Percentiles rank a stretch among this genome's conserved stretches.
Conservation (phyloP, 2,888 invertebrate species). For the Cheilosia impressa region DNA sequence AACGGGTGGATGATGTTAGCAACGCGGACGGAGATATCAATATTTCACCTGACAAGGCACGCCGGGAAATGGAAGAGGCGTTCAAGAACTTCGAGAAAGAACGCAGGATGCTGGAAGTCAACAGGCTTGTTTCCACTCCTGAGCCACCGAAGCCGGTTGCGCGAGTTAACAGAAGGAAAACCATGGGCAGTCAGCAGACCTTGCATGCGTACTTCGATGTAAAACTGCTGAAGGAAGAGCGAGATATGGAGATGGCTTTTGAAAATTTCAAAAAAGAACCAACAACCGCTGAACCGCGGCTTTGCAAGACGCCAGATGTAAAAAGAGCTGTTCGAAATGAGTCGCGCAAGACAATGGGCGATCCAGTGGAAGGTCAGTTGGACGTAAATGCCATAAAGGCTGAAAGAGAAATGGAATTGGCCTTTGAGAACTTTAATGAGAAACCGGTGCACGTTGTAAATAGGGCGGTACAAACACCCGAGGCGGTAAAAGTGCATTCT, state of each 20-base stretch:
- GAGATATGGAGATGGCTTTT: conserved; percentile 44
- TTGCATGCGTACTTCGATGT: conserved; percentile 24
- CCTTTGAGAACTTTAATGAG: conserved; percentile 57
- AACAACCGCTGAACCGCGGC: not conserved
- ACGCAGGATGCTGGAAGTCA: conserved; percentile 5
- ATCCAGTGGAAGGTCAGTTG: not conserved
- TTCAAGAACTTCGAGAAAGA: conserved; percentile 60
- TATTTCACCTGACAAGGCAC: conserved; percentile 54
- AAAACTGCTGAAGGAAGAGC: conserved; percentile 2
- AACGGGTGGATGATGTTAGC: conserved; percentile 1
- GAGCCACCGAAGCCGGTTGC: conserved; percentile 21
- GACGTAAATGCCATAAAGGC: conserved; percentile 38
- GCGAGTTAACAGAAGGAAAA: conserved; percentile 1
- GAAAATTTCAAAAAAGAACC: conserved; percentile 55
- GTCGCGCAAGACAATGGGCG: conserved; percentile 34
- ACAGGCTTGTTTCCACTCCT: conserved; percentile 56
- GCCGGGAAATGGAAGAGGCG: conserved; percentile 48
- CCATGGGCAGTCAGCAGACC: conserved; percentile 23
- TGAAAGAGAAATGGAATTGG: conserved; percentile 40
- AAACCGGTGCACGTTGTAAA: conserved; percentile 13
- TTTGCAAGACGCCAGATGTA: conserved; percentile 39
- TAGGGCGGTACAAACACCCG: not conserved
- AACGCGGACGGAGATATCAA: not conserved
- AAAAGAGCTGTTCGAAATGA: not conserved
- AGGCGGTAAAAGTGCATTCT: not conserved